phyloP scores from a whole-genome alignment of 2,113 vertebrate species.

The Silurus meridionalis region DNA sequence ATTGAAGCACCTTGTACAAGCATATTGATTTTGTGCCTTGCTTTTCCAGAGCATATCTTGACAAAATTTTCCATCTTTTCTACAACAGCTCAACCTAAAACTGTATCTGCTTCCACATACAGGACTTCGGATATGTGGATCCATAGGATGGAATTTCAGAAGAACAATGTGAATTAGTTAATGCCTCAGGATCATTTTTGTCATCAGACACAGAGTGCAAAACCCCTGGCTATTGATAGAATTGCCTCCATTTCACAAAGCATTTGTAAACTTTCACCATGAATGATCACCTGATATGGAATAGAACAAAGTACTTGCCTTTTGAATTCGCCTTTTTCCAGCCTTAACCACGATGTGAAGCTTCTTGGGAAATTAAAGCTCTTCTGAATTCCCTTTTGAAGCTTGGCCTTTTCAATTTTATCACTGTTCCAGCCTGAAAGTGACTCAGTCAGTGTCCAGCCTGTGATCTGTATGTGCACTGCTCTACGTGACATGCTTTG shows the following conservation, averaged over 20 bases:
- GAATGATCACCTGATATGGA: not conserved
- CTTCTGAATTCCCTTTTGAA: not conserved
- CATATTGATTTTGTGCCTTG: not conserved
- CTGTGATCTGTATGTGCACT: not conserved
- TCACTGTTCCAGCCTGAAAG: not conserved
- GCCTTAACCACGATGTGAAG: not conserved
- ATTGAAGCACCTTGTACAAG: not conserved
- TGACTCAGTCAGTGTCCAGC: not conserved
- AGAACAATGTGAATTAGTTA: not conserved
- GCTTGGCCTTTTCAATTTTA: slow-evolving; percentile 6
- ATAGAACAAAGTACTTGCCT: not conserved
- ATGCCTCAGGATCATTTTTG: not conserved
- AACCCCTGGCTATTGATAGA: not conserved
- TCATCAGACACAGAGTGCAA: not conserved
- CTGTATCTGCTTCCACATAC: not conserved
- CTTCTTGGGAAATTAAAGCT: not conserved
- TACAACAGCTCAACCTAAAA: not conserved
- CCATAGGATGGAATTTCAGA: not conserved
- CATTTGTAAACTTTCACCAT: not conserved
- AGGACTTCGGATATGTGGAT: not conserved
- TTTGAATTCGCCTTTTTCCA: not conserved
- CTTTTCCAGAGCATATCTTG: not conserved
- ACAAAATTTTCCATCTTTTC: not conserved
- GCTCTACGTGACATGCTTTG: not conserved
- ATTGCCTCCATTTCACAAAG: not conserved